phyloP scores from a whole-genome alignment of 2,113 vertebrate species.

The Phalacrocorax aristotelis region DNA sequence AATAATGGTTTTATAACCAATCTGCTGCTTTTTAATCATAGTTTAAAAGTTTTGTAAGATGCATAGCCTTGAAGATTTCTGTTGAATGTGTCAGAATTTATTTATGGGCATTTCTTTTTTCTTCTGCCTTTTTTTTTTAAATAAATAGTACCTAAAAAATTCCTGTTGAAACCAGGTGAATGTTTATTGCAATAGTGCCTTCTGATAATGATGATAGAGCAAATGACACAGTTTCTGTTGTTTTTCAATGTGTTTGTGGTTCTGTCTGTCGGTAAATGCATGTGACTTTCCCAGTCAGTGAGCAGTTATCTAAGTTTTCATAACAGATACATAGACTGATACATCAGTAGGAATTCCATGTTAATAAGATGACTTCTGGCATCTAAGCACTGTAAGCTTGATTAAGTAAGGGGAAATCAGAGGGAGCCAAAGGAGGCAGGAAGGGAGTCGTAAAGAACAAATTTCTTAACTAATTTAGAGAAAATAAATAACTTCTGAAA shows the following conservation, averaged over 20 bases:
- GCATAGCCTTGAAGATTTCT: not conserved
- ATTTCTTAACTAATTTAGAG: not conserved
- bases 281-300: not conserved
- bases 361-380: not conserved
- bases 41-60: not conserved
- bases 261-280: not conserved
- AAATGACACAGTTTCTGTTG: not conserved
- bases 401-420: conserved; percentile 2
- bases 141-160: not conserved
- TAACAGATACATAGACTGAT: not conserved
- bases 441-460: not conserved
- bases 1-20: not conserved
- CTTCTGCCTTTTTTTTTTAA: not conserved
- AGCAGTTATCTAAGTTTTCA: not conserved
- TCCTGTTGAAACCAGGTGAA: not conserved
- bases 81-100: not conserved
- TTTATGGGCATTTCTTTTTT: not conserved
- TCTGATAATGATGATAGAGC: not conserved
- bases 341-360: not conserved
- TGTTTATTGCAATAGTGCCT: not conserved
- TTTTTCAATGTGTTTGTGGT: not conserved
- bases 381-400: not conserved
- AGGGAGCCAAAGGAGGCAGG: not conserved
- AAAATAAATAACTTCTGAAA: not conserved
- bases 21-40: not conserved